Base-by-base conservation (phyloP, 2,888 invertebrate species). In the Torymus auratus region DNA sequence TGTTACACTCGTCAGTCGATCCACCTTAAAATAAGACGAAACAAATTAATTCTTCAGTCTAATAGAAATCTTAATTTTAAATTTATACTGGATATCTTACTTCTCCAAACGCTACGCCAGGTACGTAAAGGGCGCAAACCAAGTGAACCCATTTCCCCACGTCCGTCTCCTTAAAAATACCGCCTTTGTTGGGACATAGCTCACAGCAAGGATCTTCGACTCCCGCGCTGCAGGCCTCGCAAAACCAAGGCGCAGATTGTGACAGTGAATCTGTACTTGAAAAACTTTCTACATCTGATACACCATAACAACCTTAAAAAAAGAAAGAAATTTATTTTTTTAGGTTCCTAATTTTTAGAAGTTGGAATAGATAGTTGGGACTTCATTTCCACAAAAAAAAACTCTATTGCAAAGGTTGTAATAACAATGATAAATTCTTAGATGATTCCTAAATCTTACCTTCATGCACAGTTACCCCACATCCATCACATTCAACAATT, bases 231-330 rank as follows among this genome's bases (percentile, higher is more conserved):
- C 99, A 99, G 5, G 99, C 97, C 91, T 99, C 99, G 92, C 99
- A 99, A 91, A 99, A 99, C 99, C 99, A 99, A 0, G 99, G 99
- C 84, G 99, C 99, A 0, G 98, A 99, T 50, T 98, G 97, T 75
- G 97, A 97, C 0, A 98, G 95, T 14, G 98, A 98, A 83, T 96
- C 96, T 41, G 98, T 97, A 88, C 98, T 98, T 5, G 97, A 96
- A 83, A 97, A 94, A 91, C 97, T 98, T 60, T 96, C 96, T 64
- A 95, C 95, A 89, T 99, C 98, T 64, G 96, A 96, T 58, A 98
- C 96, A 7, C 98, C 98, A 91, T 99, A 98, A 88, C 98, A 99
- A 83, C 97, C 95, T 95, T 85, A 41, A 70, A 71, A 55, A 28
- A 41, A 55, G 28, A 58, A 77, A 64, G 77, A 58, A n/a, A 12